A percentile compares a stretch with the other conserved stretches of the same genome.
These are phyloP conservation scores for Poeciliopsis turneri DNA, from an alignment of 2,797 vertebrate species.

Conservation along the genomic window DNA sequence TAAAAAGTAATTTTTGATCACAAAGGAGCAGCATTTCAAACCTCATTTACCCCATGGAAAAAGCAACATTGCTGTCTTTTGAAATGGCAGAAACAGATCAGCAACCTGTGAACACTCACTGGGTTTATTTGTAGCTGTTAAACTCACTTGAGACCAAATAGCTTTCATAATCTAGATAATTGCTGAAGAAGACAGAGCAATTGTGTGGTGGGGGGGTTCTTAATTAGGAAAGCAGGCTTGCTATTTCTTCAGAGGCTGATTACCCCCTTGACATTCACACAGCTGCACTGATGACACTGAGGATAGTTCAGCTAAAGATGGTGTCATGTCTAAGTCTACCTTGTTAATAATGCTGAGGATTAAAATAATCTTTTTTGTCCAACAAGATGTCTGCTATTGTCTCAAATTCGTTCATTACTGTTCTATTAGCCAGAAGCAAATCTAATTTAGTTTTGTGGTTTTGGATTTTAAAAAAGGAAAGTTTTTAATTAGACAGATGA, in stretches of 20 bases:
- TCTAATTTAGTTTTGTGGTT: conserved; percentile 6
- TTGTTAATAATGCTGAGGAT: conserved; percentile 34
- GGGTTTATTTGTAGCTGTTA: conserved; percentile 27
- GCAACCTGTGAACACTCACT: conserved; percentile 7
- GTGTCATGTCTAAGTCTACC: neutral
- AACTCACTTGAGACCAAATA: conserved; percentile 34
- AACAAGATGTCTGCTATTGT: neutral
- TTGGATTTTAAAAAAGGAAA: conserved; percentile 7
- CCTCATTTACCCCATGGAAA: neutral
- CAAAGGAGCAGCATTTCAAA: conserved; percentile 8
- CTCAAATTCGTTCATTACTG: neutral
- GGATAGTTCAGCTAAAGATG: conserved; percentile 29
- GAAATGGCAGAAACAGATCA: conserved; percentile 8
- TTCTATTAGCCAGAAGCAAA: neutral
- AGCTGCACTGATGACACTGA: conserved; percentile 36
- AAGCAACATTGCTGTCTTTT: neutral
- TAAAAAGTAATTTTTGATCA: conserved; percentile 27
- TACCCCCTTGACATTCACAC: conserved; percentile 51
- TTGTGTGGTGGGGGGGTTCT: conserved; percentile 33
- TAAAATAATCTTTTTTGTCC: neutral
- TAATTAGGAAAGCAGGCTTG: conserved; percentile 33
- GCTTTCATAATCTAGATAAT: conserved; percentile 50
- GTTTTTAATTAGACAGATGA: conserved; percentile 22
- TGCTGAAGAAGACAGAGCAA: conserved; percentile 35
- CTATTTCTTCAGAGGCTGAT: conserved; percentile 40